Evolutionary conservation across 92 coral and sea anemone genomes (phyloP), one percentile per base, ranked within the genome.

Genomic region (Meandrina meandrites): DNA sequence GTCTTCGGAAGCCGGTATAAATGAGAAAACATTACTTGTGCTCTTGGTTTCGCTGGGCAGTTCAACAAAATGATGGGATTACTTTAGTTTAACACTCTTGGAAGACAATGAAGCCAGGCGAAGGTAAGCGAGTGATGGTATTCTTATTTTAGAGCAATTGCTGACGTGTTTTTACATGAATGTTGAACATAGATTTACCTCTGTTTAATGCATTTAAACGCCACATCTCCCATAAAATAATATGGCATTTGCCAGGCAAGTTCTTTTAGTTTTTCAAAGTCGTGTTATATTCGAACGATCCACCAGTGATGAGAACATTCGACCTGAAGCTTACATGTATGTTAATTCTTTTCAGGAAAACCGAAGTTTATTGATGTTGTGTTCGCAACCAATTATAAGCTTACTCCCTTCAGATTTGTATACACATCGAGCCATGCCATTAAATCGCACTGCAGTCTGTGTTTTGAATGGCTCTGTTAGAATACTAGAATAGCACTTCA

Each of bases 81-180:
- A 42, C 24, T 60, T 30, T 77, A 77, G 67, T 30, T 31, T 31
- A n/a, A 30, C 67, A 48, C 81, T 47, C 54, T 47, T 12, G 64
- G 47, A 40, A 62, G 80, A 90, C 48, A 74, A 92, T 92, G 95
- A 92, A 92, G 88, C 95, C 95, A 8, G 82, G 76, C 18, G 94
- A 92, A 92, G 94, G 94, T 92, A 89, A 92, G 89, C 56, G 13
- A 32, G 68, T 60, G 72, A 37, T 31, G 35, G 76, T 11, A 84
- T 60, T 85, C 81, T 31, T 70, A 34, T 62, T 57, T 58, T 19
- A 36, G 11, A 35, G 82, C 78, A 31, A 76, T 60, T 53, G 82
- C 82, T 77, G 76, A 85, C 76, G 82, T 76, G 82, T 60, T 85
- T 85, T 85, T 28, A 42, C 76, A 17, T 30, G 34, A 66, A 66